Evolutionary conservation across 2,113 vertebrate species (phyloP), one percentile per base, ranked within the genome.

Genomic region (Glareola pratincola): DNA sequence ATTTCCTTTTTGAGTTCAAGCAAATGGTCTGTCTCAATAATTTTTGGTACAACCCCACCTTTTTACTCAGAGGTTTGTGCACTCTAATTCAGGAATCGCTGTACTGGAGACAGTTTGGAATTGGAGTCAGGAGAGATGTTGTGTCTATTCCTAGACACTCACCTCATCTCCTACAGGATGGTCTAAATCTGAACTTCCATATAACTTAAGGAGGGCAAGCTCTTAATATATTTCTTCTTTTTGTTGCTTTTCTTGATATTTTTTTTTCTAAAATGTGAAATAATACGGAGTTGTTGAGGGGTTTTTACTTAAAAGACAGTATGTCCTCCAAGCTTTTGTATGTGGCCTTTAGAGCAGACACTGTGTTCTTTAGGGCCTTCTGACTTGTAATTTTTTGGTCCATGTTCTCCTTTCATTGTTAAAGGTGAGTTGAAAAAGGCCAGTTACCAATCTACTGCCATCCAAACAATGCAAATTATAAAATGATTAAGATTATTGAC

Each of bases 31-130:
- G n/a, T 71, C 67, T 75, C 36, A 32, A 36, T 81, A 39, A 36
- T 54, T 93, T 95, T 74, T 94, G 11, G 85, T 97, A 82, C 71
- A 94, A 27, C n/a, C 54, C 34, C 20, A 72, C 19, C 34, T 85
- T 91, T 77, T 94, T 32, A 48, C 56, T 93, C 21, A 5, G 88
- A 89, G 63, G 91, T 80, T 94, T 88, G 15, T 96, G 88, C n/a
- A 48, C 91, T 94, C 37, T 95, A 54, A 91, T 92, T 95, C 72
- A 89, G 90, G 85, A 97, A 85, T 96, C 89, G 48, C 75, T 92
- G 41, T 72, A 24, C 15, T 59, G 62, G 47, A 81, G 45, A 32
- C 34, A 16, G 50, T 77, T 97, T 88, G 94, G 71, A 72, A 81
- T 50, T 84, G 92, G 81, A 92, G 30, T 71, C 34, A 32, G 8